Base-by-base conservation (phyloP, 92 coral and sea anemone genomes). In the Porites rus region DNA sequence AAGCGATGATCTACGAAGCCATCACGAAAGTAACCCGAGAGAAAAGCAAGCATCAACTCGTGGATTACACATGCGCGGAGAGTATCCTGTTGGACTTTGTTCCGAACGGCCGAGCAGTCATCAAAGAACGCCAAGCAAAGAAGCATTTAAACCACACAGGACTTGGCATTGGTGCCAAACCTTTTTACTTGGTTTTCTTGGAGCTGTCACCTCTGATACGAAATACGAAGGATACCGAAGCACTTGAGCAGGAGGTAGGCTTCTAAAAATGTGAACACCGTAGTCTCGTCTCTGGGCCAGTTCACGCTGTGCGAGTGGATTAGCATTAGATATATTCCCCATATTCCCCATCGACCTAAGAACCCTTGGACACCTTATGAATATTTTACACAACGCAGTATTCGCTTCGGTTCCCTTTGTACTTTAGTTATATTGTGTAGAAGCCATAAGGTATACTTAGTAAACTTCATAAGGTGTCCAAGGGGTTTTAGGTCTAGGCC, bases 21-120 rank as follows among this genome's bases (percentile, higher is more conserved):
- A 51, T 89, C n/a, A 83, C 87, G 73, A 83, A 14, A 0, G 87
- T 83, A 54, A 67, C 73, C 87, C 64, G 87, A 72, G 51, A 72
- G 8, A 72, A 21, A 60, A 73, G 61, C 79, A 8, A 75, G 68
- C 56, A 25, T 65, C 84, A 77, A 10, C 85, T 89, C 16, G 66
- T 77, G 67, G 92, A 89, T 79, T 89, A 89, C 85, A 89, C 92
- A 25, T 83, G 92, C 73, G 88, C 80, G 19, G 92, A 89, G 50
- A 89, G 88, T 20, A 69, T 89, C 61, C 82, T 89, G 51, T 62
- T 89, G 50, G 85, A 89, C 51, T 80, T 83, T 52, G 11, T 67
- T 11, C 67, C 76, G 10, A 69, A 11, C 43, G 28, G 67, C 10
- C 22, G 54, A 62, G 76, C 65, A 56, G 31, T 31, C 56, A 46